phyloP scores from a whole-genome alignment of 2,113 vertebrate species.

The Nettapus auritus region DNA sequence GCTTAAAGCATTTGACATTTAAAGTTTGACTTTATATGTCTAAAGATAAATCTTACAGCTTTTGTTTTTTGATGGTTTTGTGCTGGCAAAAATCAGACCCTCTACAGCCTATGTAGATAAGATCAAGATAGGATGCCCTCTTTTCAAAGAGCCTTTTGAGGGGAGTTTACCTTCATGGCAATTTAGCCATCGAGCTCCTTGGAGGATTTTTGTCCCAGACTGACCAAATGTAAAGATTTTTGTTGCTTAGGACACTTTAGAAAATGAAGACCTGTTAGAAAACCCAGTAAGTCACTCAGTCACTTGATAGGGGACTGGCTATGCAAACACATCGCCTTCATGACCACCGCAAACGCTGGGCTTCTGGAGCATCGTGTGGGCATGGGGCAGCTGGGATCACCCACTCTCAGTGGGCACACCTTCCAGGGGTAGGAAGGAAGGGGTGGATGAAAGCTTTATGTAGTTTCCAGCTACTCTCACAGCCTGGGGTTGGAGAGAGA shows the following conservation, averaged over 20 bases:
- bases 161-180: not conserved
- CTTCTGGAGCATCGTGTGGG: rapidly evolving
- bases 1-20: conserved; percentile 60
- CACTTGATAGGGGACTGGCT: not conserved
- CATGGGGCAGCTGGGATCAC: not conserved
- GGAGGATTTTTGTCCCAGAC: not conserved
- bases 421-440: not conserved
- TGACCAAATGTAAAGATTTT: not conserved
- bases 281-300: not conserved
- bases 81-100: not conserved
- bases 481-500: not conserved
- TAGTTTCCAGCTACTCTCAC: not conserved
- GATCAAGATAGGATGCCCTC: not conserved
- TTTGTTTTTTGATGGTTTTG: not conserved
- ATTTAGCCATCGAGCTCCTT: not conserved
- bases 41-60: conserved; percentile 13
- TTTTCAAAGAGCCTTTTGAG: not conserved
- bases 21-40: conserved; percentile 34
- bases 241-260: not conserved
- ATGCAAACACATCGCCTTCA: rapidly evolving
- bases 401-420: rapidly evolving
- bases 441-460: not conserved
- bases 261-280: not conserved
- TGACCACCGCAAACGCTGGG: rapidly evolving
- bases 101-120: not conserved